These are phyloP conservation scores for Hofmannophila pseudospretella DNA, from an alignment of 2,888 invertebrate species.

Conservation along the genomic window DNA sequence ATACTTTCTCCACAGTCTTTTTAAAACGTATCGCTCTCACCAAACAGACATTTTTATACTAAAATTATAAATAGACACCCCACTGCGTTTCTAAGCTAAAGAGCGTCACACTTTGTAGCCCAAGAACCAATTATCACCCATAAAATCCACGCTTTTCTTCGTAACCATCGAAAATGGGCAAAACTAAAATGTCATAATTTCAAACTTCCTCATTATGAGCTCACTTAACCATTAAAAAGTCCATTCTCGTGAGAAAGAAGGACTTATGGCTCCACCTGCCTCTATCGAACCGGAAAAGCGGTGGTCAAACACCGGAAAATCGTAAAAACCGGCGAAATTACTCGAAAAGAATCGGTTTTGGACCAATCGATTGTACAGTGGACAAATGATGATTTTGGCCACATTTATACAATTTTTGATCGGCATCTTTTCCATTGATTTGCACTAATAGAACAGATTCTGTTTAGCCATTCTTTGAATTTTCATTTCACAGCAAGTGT, in stretches of 20 bases:
- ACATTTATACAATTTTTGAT: neutral
- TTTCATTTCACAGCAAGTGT: no score
- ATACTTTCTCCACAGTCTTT: no score
- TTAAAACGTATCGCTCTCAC: no score
- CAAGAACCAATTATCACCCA: slow-evolving; percentile 13
- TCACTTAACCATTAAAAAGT: slow-evolving; percentile 42
- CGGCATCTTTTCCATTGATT: no score
- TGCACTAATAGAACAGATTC: no score
- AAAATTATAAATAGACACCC: neutral
- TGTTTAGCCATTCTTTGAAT: no score
- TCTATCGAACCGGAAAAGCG: slow-evolving; percentile 64
- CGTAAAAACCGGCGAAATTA: slow-evolving; percentile 69
- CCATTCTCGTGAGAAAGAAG: slow-evolving; percentile 68
- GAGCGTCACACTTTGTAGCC: slow-evolving; percentile 1
- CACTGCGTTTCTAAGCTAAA: slow-evolving; percentile 1
- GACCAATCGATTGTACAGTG: slow-evolving; percentile 39
- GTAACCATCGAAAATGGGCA: slow-evolving; percentile 24
- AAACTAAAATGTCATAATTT: slow-evolving; percentile 40
- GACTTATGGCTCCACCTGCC: slow-evolving; percentile 57
- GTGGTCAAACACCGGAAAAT: slow-evolving; percentile 73
- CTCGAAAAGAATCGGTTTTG: slow-evolving; percentile 56
- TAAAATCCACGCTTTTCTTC: slow-evolving; percentile 20
- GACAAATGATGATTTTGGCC: neutral
- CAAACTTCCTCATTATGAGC: slow-evolving; percentile 51
- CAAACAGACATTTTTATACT: neutral